A percentile compares a stretch with the other conserved stretches of the same genome.
phyloP scores from a whole-genome alignment of 2,797 vertebrate genomes.

The Gymnodraco acuticeps region DNA sequence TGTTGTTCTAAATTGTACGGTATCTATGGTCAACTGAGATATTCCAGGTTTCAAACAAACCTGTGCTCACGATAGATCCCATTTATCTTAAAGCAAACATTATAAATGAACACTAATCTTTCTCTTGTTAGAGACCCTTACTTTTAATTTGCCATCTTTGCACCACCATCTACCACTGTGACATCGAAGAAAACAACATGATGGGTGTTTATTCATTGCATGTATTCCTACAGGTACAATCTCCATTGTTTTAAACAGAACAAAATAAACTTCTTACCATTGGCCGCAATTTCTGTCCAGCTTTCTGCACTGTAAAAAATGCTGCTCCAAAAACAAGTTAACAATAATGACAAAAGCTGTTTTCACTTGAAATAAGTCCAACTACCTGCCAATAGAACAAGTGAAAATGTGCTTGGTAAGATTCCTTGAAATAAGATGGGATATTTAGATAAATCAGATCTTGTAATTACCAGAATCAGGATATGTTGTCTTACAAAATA shows the following conservation, averaged over 20 bases:
- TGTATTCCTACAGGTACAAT: neutral
- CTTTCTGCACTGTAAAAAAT: conserved; percentile 12
- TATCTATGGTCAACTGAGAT: no score
- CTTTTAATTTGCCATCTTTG: neutral
- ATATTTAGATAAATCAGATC: no score
- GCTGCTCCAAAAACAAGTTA: no score
- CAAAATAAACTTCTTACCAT: conserved; percentile 11
- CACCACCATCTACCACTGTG: neutral
- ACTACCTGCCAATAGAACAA: no score
- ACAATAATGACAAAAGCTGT: no score
- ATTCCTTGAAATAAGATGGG: no score
- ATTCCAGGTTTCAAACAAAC: neutral
- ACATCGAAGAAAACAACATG: neutral
- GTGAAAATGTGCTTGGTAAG: no score
- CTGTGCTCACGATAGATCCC: neutral
- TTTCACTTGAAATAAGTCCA: no score
- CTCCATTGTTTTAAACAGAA: neutral
- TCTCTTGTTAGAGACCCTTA: neutral
- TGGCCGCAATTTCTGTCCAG: neutral
- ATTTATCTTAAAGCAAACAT: neutral
- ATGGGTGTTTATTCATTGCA: neutral
- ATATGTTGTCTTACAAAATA: no score
- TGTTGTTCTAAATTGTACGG: no score
- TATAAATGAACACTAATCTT: neutral
- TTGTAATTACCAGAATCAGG: no score